phyloP scores from a whole-genome alignment of 2,113 vertebrate genomes.

The Corydoras maculifer region DNA sequence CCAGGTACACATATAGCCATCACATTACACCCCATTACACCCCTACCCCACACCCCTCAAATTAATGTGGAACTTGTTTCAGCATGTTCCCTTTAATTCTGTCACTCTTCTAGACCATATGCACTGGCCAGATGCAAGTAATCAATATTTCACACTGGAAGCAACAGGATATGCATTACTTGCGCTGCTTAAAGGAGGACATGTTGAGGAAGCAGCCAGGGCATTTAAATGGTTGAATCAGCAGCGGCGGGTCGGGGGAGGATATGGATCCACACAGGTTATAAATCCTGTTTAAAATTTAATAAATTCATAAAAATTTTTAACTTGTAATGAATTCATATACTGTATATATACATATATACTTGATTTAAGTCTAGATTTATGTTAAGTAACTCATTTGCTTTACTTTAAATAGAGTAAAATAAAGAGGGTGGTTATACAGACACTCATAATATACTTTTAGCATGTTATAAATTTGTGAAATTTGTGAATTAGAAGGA shows the following conservation, averaged over 20 bases:
- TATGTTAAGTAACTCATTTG: no score
- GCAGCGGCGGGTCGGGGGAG: constrained; percentile 55
- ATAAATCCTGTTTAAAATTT: background rate
- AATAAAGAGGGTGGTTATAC: no score
- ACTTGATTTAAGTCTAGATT: no score
- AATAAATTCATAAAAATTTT: background rate
- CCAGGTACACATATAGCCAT: constrained; percentile 47
- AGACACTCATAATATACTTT: no score
- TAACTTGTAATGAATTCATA: no score
- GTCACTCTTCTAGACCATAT: constrained; percentile 38
- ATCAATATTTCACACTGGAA: constrained; percentile 56
- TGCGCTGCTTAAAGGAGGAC: constrained; percentile 55
- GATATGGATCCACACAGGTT: constrained; percentile 69
- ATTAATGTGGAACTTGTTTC: background rate
- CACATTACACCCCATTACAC: background rate
- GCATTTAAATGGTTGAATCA: constrained; percentile 64
- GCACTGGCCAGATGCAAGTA: constrained; percentile 55
- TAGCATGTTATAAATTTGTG: no score
- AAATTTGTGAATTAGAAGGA: no score
- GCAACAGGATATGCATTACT: constrained; percentile 66
- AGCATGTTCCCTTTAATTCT: background rate
- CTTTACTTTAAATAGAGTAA: no score
- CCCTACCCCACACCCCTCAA: background rate
- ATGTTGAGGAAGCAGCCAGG: constrained; percentile 39
- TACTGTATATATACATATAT: no score